Conservation (phyloP, 30 jellyfish, hydroid and myxozoan genomes). For the Rhopilema esculentum region DNA sequence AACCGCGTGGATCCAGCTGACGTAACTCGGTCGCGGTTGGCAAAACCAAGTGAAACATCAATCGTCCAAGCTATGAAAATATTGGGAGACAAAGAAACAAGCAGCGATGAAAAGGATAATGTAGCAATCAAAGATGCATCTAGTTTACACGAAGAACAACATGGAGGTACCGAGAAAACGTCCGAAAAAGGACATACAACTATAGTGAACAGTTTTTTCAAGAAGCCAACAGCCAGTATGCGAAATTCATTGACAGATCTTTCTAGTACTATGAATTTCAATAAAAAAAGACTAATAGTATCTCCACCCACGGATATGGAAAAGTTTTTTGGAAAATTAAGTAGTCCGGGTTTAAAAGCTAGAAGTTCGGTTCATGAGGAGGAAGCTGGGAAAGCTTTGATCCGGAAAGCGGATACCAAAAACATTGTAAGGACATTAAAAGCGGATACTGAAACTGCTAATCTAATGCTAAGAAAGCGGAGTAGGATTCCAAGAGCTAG, state of each 20-base stretch:
- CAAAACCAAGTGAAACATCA: slow-evolving; percentile 68
- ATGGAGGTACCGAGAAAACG: background rate
- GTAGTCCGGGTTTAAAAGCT: background rate
- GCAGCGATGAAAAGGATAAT: background rate
- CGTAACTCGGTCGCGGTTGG: slow-evolving; percentile 79
- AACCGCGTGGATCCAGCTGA: slow-evolving; percentile 71
- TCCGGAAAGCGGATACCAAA: slow-evolving; percentile 36
- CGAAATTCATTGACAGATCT: background rate
- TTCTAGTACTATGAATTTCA: background rate
- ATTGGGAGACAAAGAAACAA: slow-evolving; percentile 34
- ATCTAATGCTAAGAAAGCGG: slow-evolving; percentile 52
- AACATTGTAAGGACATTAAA: slow-evolving; percentile 55
- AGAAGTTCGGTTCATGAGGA: slow-evolving; percentile 28
- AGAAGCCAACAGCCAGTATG: slow-evolving; percentile 10
- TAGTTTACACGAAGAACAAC: background rate
- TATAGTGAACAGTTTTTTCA: slow-evolving; percentile 13
- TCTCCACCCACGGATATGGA: background rate
- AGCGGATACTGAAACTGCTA: slow-evolving; percentile 42
- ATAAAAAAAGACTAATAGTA: background rate
- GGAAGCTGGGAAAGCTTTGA: slow-evolving; percentile 54
- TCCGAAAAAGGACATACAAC: background rate
- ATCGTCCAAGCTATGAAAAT: slow-evolving; percentile 57
- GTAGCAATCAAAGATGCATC: background rate
- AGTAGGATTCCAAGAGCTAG: slow-evolving; percentile 49
- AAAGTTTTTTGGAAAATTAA: background rate